These are phyloP conservation scores for Ceyx cyanopectus DNA, from an alignment of 2,113 vertebrate genomes.

Conservation along the genomic window DNA sequence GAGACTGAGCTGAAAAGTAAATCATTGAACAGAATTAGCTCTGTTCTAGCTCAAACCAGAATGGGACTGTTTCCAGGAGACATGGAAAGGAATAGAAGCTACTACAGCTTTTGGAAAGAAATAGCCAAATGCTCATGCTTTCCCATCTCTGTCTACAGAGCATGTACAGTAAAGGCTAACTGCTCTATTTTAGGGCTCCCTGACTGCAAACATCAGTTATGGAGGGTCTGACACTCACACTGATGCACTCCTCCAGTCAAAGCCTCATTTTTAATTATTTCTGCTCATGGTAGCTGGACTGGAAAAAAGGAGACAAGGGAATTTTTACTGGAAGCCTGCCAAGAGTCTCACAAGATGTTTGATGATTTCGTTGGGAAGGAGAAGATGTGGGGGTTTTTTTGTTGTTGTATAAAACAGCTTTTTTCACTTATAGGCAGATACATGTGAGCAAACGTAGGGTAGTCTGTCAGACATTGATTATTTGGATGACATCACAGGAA, in stretches of 20 bases:
- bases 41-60: neutral
- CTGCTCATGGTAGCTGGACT: neutral
- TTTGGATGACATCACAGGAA: neutral
- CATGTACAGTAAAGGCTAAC: neutral
- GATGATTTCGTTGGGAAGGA: neutral
- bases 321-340: neutral
- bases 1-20: neutral
- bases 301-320: neutral
- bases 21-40: neutral
- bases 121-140: neutral
- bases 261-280: neutral
- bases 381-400: rapidly evolving
- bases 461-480: neutral
- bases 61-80: neutral
- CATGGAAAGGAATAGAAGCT: neutral
- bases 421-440: neutral
- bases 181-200: rapidly evolving
- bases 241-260: neutral
- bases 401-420: neutral
- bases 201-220: rapidly evolving
- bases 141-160: neutral
- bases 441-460: neutral
- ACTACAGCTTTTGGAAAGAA: neutral
- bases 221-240: neutral
- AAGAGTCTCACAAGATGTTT: neutral